Evolutionary conservation across 1,140 invertebrate species (phyloP), one percentile per base, ranked within the genome.

Genomic region (Drosophila setifemur): DNA sequence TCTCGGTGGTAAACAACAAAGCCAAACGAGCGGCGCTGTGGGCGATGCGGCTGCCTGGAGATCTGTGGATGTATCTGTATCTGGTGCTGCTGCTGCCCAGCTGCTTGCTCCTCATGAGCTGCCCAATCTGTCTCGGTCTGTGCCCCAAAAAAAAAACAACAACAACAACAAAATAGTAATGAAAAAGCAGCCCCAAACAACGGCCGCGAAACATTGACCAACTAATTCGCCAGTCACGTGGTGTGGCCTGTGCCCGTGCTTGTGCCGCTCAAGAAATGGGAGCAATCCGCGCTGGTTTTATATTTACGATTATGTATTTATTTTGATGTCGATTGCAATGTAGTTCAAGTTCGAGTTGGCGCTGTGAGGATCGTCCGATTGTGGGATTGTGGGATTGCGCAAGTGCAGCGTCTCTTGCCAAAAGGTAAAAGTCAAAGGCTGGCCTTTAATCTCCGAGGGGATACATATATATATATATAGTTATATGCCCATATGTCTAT

Each of bases 281-380:
- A 74, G 74, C 79, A 83, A 78, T 78, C 50, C n/a, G 53, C 66
- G 50, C 58, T 31, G 42, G 57, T 64, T 63, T 64, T 64, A 40
- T 63, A 63, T 63, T 60, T 61, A 63, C 49, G 63, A 61, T 77
- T 73, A 70, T 83, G 57, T 64, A 64, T 63, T 64, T 37, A 47
- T 83, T 82, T 70, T 60, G 70, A 83, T 83, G 61, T 64, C 78
- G 68, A 73, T 50, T 71, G 73, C 79, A 52, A 83, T 83, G 50
- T 85, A 86, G 79, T 86, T 85, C 79, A 85, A 86, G 79, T 86
- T 69, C 79, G 69, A 73, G 69, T 54, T 64, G 81, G 54, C 76
- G 58, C 75, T 73, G 75, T 79, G 57, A 19, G 57, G 48, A 67
- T 82, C 26, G 26, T 25, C 29, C 12, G 33, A n/a, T 19, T 23